phyloP scores from a whole-genome alignment of 2,797 vertebrate genomes.

The Smutsia temminckii region DNA sequence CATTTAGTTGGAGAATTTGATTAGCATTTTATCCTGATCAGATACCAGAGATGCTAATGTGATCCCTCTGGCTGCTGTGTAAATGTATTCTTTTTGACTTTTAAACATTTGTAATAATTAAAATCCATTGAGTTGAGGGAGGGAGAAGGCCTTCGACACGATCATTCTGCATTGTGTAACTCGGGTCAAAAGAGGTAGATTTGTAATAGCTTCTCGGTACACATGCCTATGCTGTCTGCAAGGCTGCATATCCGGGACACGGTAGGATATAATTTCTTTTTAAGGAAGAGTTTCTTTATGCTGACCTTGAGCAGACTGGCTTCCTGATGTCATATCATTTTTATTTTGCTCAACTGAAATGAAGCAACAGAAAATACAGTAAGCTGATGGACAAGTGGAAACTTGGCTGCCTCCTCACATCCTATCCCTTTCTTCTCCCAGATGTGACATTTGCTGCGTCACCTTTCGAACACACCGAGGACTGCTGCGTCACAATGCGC shows the following conservation, averaged over 20 bases:
- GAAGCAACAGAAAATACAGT: background rate
- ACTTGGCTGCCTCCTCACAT: background rate
- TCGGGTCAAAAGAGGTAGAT: background rate
- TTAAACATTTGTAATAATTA: background rate
- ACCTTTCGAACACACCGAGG: constrained; percentile 97
- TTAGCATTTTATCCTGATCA: background rate
- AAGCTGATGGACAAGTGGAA: background rate
- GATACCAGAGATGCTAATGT: background rate
- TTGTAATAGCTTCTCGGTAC: rapidly evolving
- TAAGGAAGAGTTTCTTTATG: background rate
- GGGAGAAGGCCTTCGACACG: background rate
- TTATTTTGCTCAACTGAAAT: background rate
- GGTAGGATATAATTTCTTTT: background rate
- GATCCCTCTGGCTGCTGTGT: background rate
- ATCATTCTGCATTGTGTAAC: background rate
- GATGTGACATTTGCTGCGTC: constrained; percentile 96
- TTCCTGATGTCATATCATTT: background rate
- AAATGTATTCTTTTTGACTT: background rate
- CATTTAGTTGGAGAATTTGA: background rate
- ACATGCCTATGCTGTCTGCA: background rate
- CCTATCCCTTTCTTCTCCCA: constrained; percentile 74
- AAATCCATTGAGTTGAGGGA: background rate
- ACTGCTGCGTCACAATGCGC: constrained; percentile 94
- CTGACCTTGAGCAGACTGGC: background rate
- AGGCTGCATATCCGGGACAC: constrained; percentile 3